phyloP scores from a whole-genome alignment of 1,140 invertebrate species.

The Proctacanthus coquilletti region DNA sequence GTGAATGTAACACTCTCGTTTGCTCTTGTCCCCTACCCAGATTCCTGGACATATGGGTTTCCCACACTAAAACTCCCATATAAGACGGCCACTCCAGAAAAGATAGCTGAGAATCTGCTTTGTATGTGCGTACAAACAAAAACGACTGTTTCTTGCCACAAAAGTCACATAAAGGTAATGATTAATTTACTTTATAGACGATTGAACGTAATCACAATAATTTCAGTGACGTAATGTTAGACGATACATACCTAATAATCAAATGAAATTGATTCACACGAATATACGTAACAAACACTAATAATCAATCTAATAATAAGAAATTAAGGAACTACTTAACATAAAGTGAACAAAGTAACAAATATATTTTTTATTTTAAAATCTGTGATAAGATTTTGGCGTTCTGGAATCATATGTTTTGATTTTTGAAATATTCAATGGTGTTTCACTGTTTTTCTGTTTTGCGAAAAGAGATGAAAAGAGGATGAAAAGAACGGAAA shows the following conservation, averaged over 20 bases:
- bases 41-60: too few relatives aligned
- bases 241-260: background rate
- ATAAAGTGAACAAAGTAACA: background rate
- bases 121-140: too few relatives aligned
- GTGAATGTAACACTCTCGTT: too few relatives aligned
- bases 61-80: too few relatives aligned
- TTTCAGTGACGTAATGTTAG: too few relatives aligned
- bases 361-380: background rate
- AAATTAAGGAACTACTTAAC: background rate
- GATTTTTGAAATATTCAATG: too few relatives aligned
- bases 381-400: background rate
- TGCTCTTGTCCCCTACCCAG: too few relatives aligned
- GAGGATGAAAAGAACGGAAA: background rate
- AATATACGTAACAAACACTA: constrained; percentile 1
- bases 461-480: background rate
- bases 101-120: background rate
- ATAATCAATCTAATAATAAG: background rate
- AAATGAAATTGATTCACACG: background rate
- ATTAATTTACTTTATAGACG: too few relatives aligned
- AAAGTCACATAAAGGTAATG: too few relatives aligned
- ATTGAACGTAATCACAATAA: too few relatives aligned
- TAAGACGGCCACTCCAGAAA: background rate
- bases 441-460: too few relatives aligned
- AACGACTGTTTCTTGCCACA: too few relatives aligned
- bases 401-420: background rate